These are phyloP conservation scores for Chaenocephalus aceratus DNA, from an alignment of 2,113 vertebrate genomes.

Conservation along the genomic window DNA sequence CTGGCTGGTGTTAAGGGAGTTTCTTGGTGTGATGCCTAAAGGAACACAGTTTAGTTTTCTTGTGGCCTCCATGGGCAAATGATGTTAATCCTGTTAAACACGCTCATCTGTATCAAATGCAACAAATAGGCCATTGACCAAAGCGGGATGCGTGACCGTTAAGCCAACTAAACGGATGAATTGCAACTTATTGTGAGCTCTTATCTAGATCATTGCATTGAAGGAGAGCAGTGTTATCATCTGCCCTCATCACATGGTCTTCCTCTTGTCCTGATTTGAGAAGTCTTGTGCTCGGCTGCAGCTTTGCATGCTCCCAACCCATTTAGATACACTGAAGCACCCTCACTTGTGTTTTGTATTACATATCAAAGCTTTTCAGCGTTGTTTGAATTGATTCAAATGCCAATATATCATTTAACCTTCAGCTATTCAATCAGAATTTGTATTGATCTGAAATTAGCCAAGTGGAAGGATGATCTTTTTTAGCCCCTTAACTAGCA, in stretches of 20 bases:
- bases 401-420: not conserved
- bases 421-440: not conserved
- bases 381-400: conserved; percentile 8
- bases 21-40: not conserved
- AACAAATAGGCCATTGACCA: conserved; percentile 56
- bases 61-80: conserved; percentile 7
- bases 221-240: conserved; percentile 62
- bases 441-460: conserved; percentile 3
- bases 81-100: conserved; percentile 37
- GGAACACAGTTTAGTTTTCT: not conserved
- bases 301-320: conserved; percentile 40
- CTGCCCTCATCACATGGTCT: conserved; percentile 63
- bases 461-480: not conserved
- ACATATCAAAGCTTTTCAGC: not conserved
- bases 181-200: conserved; percentile 48
- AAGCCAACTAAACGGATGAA: conserved; percentile 42
- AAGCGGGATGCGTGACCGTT: conserved; percentile 46
- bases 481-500: not conserved
- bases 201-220: conserved; percentile 63
- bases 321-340: conserved; percentile 12
- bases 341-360: not conserved
- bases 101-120: conserved; percentile 51
- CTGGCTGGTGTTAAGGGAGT: not conserved
- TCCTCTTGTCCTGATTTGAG: conserved; percentile 61
- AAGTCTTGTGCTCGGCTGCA: conserved; percentile 55